Base-by-base conservation (phyloP, 2,888 invertebrate genomes). In the Metacarcinus magister region DNA sequence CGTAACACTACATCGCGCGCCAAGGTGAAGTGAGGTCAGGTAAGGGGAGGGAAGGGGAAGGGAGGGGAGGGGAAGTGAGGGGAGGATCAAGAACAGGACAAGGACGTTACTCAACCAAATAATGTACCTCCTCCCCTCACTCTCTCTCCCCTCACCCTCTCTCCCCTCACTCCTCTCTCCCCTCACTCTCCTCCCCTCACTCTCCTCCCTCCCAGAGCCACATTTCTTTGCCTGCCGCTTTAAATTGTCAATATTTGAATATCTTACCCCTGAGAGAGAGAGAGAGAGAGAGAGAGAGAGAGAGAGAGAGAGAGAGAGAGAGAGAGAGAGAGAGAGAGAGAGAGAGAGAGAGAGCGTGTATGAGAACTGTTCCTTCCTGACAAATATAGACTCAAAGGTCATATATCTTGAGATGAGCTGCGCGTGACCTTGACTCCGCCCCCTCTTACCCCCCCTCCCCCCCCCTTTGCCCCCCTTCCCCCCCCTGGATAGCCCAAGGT, bases 81-180 rank as follows among this genome's bases (percentile, higher is more conserved):
- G 54, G 10, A 54, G 54, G 54, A 54, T 10, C 13, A 54, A 16
- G 54, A 54, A 16, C 13, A 54, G 54, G 54, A 54, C 54, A 54
- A 54, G 54, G 54, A 54, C 54, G 54, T 54, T 54, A 54, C 54
- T 54, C 54, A 54, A 54, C 54, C 54, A 87, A 19, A 87, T 32
- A 32, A 87, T 87, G 87, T 87, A 32, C 43, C 90, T 90, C 90
- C 43, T 90, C 43, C 90, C 43, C 43, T 90, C 90, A 43, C 43
- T 90, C 90, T 32, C 90, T 32, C 43, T 43, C 43, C 43, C 43
- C 90, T 39, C 43, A 13, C 43, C 19, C 43, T 90, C 90, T 39
- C 89, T 89, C 46, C 4, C 32, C 32, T 32, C 10, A 4, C 54
- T 10, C 10, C 16, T 16, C 16, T 16, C 8, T 7, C 16, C 54